These are phyloP conservation scores for Nothobranchius furzeri DNA, from an alignment of 2,113 vertebrate species.

Conservation along the genomic window DNA sequence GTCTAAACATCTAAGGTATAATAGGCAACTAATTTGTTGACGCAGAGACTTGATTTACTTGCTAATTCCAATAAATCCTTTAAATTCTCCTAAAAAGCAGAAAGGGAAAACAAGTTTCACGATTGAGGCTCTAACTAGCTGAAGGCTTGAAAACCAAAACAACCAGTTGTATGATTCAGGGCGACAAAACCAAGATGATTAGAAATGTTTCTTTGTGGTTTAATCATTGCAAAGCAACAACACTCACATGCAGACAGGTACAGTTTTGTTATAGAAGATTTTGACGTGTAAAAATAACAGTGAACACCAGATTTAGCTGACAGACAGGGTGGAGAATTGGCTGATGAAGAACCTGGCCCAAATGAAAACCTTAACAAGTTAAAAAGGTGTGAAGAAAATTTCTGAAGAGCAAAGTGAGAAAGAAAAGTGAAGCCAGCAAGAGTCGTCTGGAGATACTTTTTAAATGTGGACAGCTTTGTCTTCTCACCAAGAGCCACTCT, in stretches of 20 bases:
- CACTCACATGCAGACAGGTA: slow-evolving; percentile 1
- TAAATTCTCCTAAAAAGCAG: too few relatives aligned
- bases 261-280: too few relatives aligned
- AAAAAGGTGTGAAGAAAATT: slow-evolving; percentile 2
- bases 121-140: background rate
- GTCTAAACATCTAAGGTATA: too few relatives aligned
- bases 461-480: slow-evolving; percentile 78
- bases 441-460: slow-evolving; percentile 76
- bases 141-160: background rate
- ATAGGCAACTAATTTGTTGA: background rate
- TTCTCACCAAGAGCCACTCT: slow-evolving; percentile 74
- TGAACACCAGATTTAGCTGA: background rate
- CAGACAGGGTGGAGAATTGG: background rate
- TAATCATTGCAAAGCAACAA: background rate
- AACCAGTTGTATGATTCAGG: background rate
- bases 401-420: background rate
- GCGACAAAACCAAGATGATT: background rate
- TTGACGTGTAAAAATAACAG: too few relatives aligned
- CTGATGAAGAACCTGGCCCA: slow-evolving; percentile 12
- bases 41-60: too few relatives aligned
- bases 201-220: background rate
- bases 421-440: slow-evolving; percentile 15
- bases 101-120: background rate
- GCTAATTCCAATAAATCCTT: too few relatives aligned
- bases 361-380: slow-evolving; percentile 2